Percentiles rank a stretch among this genome's conserved stretches.
These are phyloP conservation scores for Limosa lapponica DNA, from an alignment of 2,797 vertebrate species.

Conservation along the genomic window DNA sequence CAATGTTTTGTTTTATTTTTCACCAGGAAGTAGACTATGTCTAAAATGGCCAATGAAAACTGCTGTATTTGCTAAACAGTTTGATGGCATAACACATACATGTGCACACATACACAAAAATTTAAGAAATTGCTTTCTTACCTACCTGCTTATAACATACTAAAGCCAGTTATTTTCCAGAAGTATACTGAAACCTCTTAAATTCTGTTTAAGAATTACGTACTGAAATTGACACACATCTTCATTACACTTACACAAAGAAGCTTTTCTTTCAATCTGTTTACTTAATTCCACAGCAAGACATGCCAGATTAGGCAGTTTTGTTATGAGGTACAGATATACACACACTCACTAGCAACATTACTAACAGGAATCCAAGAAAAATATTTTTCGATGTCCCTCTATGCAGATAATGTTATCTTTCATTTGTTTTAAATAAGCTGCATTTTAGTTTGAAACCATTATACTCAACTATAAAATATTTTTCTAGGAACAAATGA, in stretches of 20 bases:
- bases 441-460: neutral
- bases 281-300: neutral
- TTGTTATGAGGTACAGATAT: neutral
- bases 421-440: neutral
- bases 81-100: neutral
- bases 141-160: neutral
- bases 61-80: neutral
- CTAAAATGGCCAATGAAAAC: neutral
- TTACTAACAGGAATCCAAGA: neutral
- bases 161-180: neutral
- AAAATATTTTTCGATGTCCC: neutral
- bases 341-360: neutral
- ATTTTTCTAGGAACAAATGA: neutral
- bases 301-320: neutral
- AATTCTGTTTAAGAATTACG: neutral
- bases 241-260: neutral
- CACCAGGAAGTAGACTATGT: neutral
- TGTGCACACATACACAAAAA: neutral
- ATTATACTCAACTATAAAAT: neutral
- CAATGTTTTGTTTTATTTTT: neutral
- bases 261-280: neutral
- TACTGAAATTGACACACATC: neutral
- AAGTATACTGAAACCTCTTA: neutral
- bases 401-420: fast-evolving
- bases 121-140: neutral